Evolutionary conservation across 1,140 invertebrate species (phyloP), one percentile per base, ranked within the genome.

Genomic region (Mylabris phalerata): DNA sequence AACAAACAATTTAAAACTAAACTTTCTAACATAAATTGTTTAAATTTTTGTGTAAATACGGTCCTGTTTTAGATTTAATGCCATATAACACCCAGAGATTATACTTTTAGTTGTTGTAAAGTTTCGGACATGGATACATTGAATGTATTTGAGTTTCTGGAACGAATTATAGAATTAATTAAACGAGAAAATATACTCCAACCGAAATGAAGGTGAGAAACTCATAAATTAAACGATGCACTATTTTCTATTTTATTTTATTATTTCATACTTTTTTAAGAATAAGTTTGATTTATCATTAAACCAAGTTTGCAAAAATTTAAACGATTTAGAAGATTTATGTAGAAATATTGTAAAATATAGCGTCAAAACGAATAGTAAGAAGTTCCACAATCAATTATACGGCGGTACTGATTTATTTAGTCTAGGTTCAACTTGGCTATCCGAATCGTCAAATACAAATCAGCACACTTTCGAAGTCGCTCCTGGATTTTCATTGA

Each of bases 381-480:
- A 80, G 1, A 77, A 83, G 57, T 90, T 90, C 71, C 79, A 84
- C 61, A 92, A 90, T 77, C 88, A 90, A 71, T 75, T 91, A 2
- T 90, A 84, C 66, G 85, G 82, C n/a, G 87, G 82, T 13, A 72
- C 82, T 1, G 88, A 92, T 71, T 78, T 81, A 4, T 88, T 85
- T 67, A 87, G 87, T 5, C 67, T 91, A 41, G 83, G 81, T n/a
- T 89, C 84, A 4, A 77, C 86, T 9, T 88, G 84, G 81, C 74
- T 91, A 25, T 80, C 86, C 2, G 88, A 90, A 59, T 82, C 84
- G 3, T 78, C 90, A 51, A 92, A 90, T 66, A 88, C 88, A 6
- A 88, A 87, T 75, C 82, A 87, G 86, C 89, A 79, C 59, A 91
- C 89, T 0, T 90, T 79, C 61, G 89, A 91, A 72, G 87, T 90